phyloP scores from a whole-genome alignment of 2,113 vertebrate species.

The Forbesichthys papilliferus region DNA sequence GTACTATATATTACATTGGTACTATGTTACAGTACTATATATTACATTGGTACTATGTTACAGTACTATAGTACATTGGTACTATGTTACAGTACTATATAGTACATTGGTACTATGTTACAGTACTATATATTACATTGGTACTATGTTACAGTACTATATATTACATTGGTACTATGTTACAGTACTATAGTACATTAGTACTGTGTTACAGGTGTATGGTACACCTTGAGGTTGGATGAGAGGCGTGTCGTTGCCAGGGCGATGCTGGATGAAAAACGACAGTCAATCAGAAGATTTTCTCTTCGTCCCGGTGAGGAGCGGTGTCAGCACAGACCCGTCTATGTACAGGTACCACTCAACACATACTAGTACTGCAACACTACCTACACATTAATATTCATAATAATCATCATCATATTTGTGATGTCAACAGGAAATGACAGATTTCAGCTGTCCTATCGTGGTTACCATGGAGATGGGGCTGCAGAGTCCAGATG shows the following conservation, averaged over 20 bases:
- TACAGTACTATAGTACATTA: constrained; percentile 45
- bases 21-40: too few relatives aligned
- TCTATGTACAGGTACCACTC: constrained; percentile 84
- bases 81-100: too few relatives aligned
- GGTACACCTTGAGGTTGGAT: constrained; percentile 81
- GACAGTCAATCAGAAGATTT: constrained; percentile 59
- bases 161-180: background rate
- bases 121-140: background rate
- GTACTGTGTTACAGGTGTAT: constrained; percentile 68
- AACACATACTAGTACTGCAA: background rate
- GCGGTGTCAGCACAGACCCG: constrained; percentile 78
- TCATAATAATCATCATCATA: background rate
- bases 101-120: background rate
- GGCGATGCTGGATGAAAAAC: constrained; percentile 83
- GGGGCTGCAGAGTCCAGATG: constrained; percentile 69
- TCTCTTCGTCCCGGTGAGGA: constrained; percentile 58
- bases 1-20: too few relatives aligned
- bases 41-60: too few relatives aligned
- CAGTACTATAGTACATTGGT: too few relatives aligned
- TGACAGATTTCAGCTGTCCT: constrained; percentile 87
- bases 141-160: background rate
- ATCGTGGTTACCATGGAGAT: constrained; percentile 82
- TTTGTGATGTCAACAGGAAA: constrained; percentile 77
- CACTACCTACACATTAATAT: background rate
- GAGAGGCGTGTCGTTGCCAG: constrained; percentile 83